A percentile compares a stretch with the other conserved stretches of the same genome.
Evolutionary conservation across 2,113 vertebrate species (phyloP).

Genomic region (Bubo blakistoni): DNA sequence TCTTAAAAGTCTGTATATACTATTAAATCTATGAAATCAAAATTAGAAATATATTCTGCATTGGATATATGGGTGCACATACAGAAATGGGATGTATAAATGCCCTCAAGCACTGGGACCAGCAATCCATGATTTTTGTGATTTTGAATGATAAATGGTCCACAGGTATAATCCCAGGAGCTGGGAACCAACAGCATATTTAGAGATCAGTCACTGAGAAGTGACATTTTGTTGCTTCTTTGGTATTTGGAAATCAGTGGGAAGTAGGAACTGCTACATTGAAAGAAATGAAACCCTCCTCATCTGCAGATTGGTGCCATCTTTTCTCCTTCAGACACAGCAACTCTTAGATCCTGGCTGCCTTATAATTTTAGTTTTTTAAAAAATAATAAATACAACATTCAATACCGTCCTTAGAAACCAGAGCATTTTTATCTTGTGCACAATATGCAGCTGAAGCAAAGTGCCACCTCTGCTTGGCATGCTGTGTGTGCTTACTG

Average conservation of each 20-base stretch:
- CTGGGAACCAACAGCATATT: not conserved
- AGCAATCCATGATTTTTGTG: not conserved
- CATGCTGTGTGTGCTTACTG: accelerated
- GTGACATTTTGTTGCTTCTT: not conserved
- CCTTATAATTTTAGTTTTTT: not conserved
- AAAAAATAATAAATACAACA: accelerated
- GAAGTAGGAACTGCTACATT: not conserved
- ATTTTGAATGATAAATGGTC: not conserved
- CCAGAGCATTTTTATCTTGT: accelerated
- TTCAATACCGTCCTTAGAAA: not conserved
- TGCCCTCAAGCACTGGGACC: not conserved
- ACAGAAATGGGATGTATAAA: not conserved
- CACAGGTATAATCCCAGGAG: not conserved
- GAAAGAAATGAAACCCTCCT: not conserved
- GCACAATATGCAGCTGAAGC: not conserved
- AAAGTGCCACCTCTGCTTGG: not conserved
- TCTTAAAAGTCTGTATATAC: not conserved
- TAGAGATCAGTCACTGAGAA: not conserved
- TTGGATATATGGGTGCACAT: no score
- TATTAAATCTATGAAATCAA: not conserved
- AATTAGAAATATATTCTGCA: not conserved
- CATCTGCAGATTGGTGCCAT: not conserved
- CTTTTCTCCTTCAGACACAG: not conserved
- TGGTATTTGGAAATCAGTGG: not conserved
- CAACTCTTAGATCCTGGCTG: not conserved